phyloP scores from a whole-genome alignment of 2,113 vertebrate genomes.

The Ammospiza nelsoni region DNA sequence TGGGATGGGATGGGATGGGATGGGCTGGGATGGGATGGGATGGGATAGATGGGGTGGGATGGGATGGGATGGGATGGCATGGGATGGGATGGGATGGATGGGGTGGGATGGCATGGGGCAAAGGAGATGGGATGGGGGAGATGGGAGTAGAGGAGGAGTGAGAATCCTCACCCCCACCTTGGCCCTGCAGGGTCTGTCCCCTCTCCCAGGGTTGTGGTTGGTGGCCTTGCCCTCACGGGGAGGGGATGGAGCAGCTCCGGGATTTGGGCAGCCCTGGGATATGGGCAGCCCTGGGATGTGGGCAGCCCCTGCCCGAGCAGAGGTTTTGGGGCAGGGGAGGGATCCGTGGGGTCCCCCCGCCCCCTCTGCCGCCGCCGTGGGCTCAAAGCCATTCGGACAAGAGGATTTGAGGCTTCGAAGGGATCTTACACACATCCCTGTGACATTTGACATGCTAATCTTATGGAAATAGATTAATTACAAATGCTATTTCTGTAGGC shows the following conservation, averaged over 20 bases:
- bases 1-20: not conserved
- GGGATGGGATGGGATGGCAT: not conserved
- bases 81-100: too few species aligned
- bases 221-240: accelerated
- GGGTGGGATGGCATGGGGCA: too few species aligned
- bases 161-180: not conserved
- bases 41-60: too few species aligned
- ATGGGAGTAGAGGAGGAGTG: not conserved
- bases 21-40: too few species aligned
- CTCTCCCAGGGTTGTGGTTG: not conserved
- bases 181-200: accelerated
- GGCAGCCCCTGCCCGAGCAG: accelerated
- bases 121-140: too few species aligned
- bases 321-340: accelerated
- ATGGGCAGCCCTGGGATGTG: accelerated
- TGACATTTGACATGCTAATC: slow-evolving; percentile 74
- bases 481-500: slow-evolving; percentile 70
- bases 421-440: slow-evolving; percentile 47
- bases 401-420: slow-evolving; percentile 16
- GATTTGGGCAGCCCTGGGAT: accelerated
- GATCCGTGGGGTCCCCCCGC: accelerated
- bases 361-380: not conserved
- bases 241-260: accelerated
- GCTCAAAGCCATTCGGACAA: slow-evolving; percentile 19
- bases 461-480: slow-evolving; percentile 76